Conservation (phyloP, 2,797 vertebrate genomes). For the Myoxocephalus aenaeus region DNA sequence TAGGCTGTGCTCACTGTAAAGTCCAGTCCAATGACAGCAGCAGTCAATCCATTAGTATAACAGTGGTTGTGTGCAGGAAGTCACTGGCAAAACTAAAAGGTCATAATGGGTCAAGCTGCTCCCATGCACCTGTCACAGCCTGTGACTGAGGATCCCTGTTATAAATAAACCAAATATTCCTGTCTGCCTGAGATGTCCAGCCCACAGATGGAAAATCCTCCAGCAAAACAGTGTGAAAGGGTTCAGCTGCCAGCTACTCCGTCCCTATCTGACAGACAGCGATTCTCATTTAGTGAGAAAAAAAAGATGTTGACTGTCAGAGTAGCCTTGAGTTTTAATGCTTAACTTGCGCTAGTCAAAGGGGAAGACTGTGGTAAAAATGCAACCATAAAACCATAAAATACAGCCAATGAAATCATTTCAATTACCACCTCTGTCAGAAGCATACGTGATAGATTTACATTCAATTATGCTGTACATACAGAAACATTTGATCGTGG, state of each 20-base stretch:
- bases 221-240: conserved; percentile 38
- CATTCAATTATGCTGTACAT: neutral
- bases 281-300: conserved; percentile 15
- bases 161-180: conserved; percentile 68
- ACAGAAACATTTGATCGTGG: conserved; percentile 20
- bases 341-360: conserved; percentile 9
- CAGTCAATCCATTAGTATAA: conserved; percentile 35
- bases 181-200: conserved; percentile 42
- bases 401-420: conserved; percentile 9
- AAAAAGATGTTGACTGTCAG: conserved; percentile 44
- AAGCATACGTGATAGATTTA: conserved; percentile 17
- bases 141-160: conserved; percentile 49
- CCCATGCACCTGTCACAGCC: conserved; percentile 44
- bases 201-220: conserved; percentile 55
- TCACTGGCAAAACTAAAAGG: conserved; percentile 45
- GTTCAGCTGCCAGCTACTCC: conserved; percentile 46
- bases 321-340: conserved; percentile 35
- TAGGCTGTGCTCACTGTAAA: neutral
- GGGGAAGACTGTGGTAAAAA: neutral
- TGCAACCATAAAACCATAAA: neutral
- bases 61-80: conserved; percentile 37
- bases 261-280: conserved; percentile 45
- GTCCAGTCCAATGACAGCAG: conserved; percentile 28
- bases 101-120: conserved; percentile 61
- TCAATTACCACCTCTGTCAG: neutral